Evolutionary conservation across 2,797 vertebrate species (phyloP).

Genomic region (Alca torda): DNA sequence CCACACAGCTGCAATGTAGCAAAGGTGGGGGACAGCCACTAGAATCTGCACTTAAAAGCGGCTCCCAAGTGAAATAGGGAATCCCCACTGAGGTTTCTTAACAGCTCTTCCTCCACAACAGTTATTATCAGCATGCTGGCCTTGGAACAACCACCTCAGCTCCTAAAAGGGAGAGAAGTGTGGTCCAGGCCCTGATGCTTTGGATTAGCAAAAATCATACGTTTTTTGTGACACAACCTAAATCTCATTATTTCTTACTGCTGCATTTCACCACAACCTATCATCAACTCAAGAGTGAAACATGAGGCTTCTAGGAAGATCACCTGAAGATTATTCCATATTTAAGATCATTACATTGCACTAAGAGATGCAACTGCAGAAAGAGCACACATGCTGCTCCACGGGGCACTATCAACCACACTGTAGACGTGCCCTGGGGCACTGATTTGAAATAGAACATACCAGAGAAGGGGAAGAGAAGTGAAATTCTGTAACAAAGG

Average conservation of each 20-base stretch:
- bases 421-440: background rate
- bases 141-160: background rate
- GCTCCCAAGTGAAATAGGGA: background rate
- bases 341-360: background rate
- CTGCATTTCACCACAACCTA: background rate
- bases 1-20: background rate
- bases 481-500: background rate
- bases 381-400: background rate
- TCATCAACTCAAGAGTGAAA: background rate
- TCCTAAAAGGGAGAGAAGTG: background rate
- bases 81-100: background rate
- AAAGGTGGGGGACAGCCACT: background rate
- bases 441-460: background rate
- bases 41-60: background rate
- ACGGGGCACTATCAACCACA: background rate
- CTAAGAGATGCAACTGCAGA: background rate
- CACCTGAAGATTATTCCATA: background rate
- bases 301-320: background rate
- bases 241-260: background rate
- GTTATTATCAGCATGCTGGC: background rate
- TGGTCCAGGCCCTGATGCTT: background rate
- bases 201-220: background rate
- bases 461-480: background rate
- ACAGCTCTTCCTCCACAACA: background rate
- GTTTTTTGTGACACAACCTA: background rate